Percentiles rank a stretch among this genome's conserved stretches.
These are phyloP conservation scores for Podiceps cristatus DNA, from an alignment of 2,113 vertebrate genomes.

Conservation along the genomic window DNA sequence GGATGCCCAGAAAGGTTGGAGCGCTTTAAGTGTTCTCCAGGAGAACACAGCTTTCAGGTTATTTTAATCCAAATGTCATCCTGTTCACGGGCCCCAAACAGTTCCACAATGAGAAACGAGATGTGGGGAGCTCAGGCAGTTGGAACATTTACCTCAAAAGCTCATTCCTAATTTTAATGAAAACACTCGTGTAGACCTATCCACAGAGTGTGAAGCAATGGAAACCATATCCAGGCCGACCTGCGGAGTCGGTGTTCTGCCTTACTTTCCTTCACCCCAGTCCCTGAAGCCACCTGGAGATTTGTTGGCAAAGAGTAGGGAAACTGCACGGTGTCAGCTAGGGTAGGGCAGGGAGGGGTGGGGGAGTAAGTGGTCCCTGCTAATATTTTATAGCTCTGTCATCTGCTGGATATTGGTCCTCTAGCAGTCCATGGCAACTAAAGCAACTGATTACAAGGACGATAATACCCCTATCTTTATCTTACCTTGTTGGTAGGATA, in stretches of 20 bases:
- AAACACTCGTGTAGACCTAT: neutral
- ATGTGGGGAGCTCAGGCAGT: neutral
- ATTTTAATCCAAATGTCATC: neutral
- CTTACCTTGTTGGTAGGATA: neutral
- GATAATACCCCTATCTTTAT: neutral
- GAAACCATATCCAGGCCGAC: neutral
- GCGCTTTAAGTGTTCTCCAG: neutral
- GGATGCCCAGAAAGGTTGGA: neutral
- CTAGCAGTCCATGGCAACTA: neutral
- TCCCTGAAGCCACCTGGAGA: neutral
- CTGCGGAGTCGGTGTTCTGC: neutral
- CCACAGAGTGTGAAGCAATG: rapidly evolving
- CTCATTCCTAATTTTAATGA: neutral
- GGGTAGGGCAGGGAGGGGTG: neutral
- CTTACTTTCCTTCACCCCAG: neutral
- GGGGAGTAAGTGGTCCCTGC: neutral
- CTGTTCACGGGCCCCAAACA: neutral
- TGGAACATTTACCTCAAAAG: neutral
- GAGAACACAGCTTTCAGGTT: neutral
- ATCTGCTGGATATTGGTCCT: neutral
- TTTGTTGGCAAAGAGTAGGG: neutral
- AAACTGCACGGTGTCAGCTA: neutral
- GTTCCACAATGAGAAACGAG: neutral
- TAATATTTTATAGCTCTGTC: neutral
- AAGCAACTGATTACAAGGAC: neutral